These are phyloP conservation scores for Hystrix brachyura DNA, from an alignment of 2,113 vertebrate genomes.

Conservation along the genomic window DNA sequence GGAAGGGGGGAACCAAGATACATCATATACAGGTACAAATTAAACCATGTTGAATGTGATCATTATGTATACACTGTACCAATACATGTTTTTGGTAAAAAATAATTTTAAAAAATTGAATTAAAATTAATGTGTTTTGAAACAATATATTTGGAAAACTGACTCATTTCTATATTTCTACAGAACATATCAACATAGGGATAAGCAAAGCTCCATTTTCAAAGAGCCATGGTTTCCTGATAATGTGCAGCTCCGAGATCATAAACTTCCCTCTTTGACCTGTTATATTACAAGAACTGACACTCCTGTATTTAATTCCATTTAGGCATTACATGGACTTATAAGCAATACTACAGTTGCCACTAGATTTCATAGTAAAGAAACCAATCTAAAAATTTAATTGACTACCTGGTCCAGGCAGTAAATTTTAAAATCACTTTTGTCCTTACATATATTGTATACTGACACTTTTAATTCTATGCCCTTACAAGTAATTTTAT, in stretches of 20 bases:
- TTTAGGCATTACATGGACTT: not conserved
- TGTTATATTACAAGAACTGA: not conserved
- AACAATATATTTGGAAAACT: not conserved
- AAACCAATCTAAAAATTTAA: not conserved
- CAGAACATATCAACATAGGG: not conserved
- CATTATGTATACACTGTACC: too few species aligned
- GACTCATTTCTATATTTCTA: not conserved
- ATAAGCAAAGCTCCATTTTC: not conserved
- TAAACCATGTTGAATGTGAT: too few species aligned
- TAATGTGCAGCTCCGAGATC: not conserved
- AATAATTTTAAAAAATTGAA: too few species aligned
- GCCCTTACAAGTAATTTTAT: not conserved
- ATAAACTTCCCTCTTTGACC: not conserved
- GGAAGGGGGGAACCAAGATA: too few species aligned
- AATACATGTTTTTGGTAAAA: too few species aligned
- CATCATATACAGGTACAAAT: too few species aligned
- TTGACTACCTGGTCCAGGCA: not conserved
- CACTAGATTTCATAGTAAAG: not conserved
- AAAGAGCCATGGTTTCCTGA: not conserved
- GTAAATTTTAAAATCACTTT: not conserved
- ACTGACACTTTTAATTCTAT: not conserved
- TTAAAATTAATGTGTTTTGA: not conserved
- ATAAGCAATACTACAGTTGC: not conserved
- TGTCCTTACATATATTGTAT: not conserved
- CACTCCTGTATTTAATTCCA: not conserved